phyloP scores from a whole-genome alignment of 2,888 invertebrate genomes.

The Molorchus minor region DNA sequence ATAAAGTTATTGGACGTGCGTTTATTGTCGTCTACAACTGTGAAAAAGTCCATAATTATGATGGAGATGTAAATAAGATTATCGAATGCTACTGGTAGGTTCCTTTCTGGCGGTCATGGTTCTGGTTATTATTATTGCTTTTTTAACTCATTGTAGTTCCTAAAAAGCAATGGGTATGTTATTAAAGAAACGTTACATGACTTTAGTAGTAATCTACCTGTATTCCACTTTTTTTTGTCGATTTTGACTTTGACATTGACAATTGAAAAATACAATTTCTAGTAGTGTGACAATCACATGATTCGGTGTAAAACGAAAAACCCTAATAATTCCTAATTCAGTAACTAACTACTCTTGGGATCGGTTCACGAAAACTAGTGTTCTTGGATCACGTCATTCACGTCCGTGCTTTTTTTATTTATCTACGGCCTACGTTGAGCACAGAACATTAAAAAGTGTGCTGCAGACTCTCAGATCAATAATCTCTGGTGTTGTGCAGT shows the following conservation, averaged over 20 bases:
- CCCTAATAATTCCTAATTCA: background rate
- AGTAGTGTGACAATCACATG: slow-evolving; percentile 14
- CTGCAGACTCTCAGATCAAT: no score
- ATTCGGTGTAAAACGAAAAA: slow-evolving; percentile 8
- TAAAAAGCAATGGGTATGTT: slow-evolving; percentile 7
- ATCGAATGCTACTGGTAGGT: slow-evolving; percentile 10
- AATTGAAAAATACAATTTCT: background rate
- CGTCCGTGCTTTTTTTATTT: no score
- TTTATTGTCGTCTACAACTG: slow-evolving; percentile 30
- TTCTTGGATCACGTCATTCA: no score
- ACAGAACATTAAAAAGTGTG: no score
- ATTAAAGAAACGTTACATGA: slow-evolving; percentile 1
- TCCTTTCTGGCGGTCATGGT: slow-evolving; percentile 18
- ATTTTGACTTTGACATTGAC: slow-evolving; percentile 20
- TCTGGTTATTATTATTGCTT: slow-evolving; percentile 1
- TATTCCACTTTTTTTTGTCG: slow-evolving; percentile 23
- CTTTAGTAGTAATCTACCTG: background rate
- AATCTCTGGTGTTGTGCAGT: no score
- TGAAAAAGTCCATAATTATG: slow-evolving; percentile 37
- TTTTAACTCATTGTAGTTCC: slow-evolving; percentile 17
- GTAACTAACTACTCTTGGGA: background rate
- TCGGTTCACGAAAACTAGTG: no score
- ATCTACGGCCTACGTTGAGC: no score
- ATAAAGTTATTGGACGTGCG: slow-evolving; percentile 65
- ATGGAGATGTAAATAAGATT: background rate